Conservation (phyloP, 2,113 vertebrate genomes). For the Hemichromis elongatus region DNA sequence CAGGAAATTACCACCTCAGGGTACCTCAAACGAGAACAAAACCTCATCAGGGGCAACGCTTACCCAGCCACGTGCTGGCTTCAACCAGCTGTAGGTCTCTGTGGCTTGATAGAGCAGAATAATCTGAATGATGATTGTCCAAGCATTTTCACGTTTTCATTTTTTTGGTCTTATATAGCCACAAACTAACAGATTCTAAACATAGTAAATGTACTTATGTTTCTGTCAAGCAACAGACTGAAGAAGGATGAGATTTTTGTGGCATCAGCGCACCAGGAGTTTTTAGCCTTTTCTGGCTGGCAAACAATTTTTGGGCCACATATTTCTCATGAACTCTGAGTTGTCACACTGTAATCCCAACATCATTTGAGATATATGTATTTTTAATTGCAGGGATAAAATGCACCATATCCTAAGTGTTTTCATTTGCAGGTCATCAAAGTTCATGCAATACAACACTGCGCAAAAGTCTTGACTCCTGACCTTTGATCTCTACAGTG, state of each 20-base stretch:
- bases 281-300: neutral
- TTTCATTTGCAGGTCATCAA: neutral
- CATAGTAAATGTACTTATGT: neutral
- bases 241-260: neutral
- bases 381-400: neutral
- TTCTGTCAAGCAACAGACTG: neutral
- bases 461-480: neutral
- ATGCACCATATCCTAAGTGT: neutral
- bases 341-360: neutral
- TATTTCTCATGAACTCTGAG: conserved; percentile 28
- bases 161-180: neutral
- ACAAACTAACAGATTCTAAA: neutral
- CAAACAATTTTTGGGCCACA: neutral
- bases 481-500: no score
- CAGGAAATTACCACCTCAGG: neutral
- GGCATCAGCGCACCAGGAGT: neutral
- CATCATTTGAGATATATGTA: neutral
- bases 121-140: neutral
- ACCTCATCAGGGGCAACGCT: neutral
- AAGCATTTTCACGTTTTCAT: neutral
- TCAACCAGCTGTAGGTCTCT: neutral
- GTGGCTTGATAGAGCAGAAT: neutral
- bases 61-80: neutral
- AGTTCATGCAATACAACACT: neutral
- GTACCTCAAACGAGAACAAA: neutral